phyloP scores from a whole-genome alignment of 1,140 invertebrate genomes.

The Dolichoris vasculosae region DNA sequence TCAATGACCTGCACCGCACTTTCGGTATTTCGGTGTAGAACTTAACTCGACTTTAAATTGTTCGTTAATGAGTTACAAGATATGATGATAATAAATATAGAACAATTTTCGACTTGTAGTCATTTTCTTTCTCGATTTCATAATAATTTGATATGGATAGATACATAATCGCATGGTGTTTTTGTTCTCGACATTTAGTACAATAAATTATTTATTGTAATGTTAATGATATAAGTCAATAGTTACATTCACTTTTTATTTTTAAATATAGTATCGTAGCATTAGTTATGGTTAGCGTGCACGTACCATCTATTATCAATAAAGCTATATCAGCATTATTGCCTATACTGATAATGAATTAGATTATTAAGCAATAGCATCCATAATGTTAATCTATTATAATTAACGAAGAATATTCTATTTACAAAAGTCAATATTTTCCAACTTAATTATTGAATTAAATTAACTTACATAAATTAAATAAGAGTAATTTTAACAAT shows the following conservation, averaged over 20 bases:
- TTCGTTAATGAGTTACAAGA: slow-evolving; percentile 5
- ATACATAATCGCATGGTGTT: background rate
- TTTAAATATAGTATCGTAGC: background rate
- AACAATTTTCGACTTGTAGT: background rate
- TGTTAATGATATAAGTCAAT: background rate
- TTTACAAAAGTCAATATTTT: too few relatives aligned
- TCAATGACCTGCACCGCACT: slow-evolving; percentile 66
- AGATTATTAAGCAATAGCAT: too few relatives aligned
- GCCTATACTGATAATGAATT: background rate
- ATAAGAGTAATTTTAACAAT: too few relatives aligned
- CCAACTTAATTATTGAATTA: too few relatives aligned
- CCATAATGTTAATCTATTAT: background rate
- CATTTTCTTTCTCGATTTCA: background rate
- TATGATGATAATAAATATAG: background rate
- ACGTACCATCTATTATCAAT: background rate
- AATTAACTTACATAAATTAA: too few relatives aligned
- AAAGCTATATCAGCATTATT: background rate
- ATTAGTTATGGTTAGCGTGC: background rate
- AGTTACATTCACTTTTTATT: background rate
- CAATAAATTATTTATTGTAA: background rate
- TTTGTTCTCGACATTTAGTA: background rate
- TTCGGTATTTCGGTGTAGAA: slow-evolving; percentile 62
- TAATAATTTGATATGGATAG: background rate
- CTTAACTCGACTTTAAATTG: background rate
- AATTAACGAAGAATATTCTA: too few relatives aligned